Evolutionary conservation across 2,797 vertebrate species (phyloP).

Genomic region (Sphenodon punctatus): DNA sequence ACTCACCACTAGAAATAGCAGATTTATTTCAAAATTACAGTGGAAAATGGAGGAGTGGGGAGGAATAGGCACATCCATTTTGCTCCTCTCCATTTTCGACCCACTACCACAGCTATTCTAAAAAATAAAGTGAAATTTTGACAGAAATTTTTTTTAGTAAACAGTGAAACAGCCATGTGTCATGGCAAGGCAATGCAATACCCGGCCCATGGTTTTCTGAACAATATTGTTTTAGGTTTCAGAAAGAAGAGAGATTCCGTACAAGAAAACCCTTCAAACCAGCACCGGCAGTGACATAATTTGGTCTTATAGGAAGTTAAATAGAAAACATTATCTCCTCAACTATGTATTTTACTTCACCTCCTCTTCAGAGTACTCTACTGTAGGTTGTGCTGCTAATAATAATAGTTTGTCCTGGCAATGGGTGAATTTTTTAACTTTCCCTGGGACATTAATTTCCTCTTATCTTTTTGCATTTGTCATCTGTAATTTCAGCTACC

Average conservation of each 20-base stretch:
- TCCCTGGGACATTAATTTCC: conserved; percentile 23
- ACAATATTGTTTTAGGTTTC: not conserved
- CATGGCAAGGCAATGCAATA: too few relatives aligned
- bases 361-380: conserved; percentile 21
- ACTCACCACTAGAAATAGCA: not conserved
- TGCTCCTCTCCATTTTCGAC: rapidly evolving
- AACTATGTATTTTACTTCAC: conserved; percentile 34
- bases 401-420: conserved; percentile 9
- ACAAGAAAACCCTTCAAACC: not conserved
- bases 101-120: not conserved
- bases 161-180: not conserved
- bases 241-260: not conserved
- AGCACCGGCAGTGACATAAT: not conserved
- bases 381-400: not conserved
- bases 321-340: conserved; percentile 4
- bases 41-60: not conserved
- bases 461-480: conserved; percentile 52
- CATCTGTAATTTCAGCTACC: conserved; percentile 38
- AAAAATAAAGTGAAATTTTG: not conserved
- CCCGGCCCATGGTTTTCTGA: not conserved
- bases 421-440: not conserved
- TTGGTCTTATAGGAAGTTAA: not conserved
- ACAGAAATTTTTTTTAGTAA: too few relatives aligned
- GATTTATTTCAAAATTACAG: not conserved
- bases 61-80: not conserved